These are phyloP conservation scores for Tachystola acroxantha DNA, from an alignment of 2,888 invertebrate genomes.

Conservation along the genomic window DNA sequence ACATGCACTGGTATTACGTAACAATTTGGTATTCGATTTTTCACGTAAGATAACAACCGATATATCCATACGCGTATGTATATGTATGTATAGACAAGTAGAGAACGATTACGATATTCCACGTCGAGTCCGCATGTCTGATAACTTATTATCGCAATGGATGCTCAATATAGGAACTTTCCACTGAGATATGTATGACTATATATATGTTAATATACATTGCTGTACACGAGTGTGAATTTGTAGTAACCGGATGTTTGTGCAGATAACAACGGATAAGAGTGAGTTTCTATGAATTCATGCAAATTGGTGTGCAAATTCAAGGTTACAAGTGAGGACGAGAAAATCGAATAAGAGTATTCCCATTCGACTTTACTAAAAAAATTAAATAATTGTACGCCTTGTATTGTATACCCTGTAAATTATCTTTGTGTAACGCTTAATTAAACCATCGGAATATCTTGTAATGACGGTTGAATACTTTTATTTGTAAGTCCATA, in stretches of 20 bases:
- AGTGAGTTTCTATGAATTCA: background rate
- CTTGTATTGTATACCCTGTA: too few species aligned
- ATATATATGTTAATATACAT: slow-evolving; percentile 17
- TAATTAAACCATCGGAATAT: too few species aligned
- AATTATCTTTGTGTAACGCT: too few species aligned
- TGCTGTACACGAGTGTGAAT: slow-evolving; percentile 24
- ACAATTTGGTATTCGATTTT: background rate
- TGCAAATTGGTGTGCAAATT: background rate
- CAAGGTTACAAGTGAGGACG: too few species aligned
- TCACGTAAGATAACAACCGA: background rate
- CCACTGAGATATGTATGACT: slow-evolving; percentile 40
- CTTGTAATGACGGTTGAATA: too few species aligned
- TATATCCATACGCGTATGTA: background rate
- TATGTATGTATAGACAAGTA: too few species aligned
- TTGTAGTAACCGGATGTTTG: slow-evolving; percentile 33
- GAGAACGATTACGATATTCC: background rate
- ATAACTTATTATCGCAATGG: slow-evolving; percentile 37
- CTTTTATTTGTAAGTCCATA: too few species aligned
- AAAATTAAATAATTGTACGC: too few species aligned
- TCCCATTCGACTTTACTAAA: too few species aligned
- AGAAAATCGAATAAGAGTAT: too few species aligned
- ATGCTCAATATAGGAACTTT: slow-evolving; percentile 38
- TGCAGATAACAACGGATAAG: background rate
- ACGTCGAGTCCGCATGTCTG: slow-evolving; percentile 36
- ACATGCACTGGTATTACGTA: background rate